Conservation (phyloP, 1,140 invertebrate species). For the Acromyrmex charruanus region DNA sequence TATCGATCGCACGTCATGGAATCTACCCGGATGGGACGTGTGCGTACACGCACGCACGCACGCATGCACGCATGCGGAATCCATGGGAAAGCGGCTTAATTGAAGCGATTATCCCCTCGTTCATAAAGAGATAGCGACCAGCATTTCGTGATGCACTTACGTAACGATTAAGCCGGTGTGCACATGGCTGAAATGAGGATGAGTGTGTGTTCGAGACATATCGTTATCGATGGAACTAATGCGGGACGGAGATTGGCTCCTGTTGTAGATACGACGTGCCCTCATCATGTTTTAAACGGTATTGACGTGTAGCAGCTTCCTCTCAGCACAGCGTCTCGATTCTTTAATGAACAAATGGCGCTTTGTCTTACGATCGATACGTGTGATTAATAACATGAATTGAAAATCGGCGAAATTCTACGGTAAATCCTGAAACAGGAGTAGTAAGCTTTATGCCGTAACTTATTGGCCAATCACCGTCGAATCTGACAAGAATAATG, state of each 20-base stretch:
- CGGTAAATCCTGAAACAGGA: too few relatives aligned
- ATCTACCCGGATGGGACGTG: conserved; percentile 15
- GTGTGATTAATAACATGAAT: conserved; percentile 18
- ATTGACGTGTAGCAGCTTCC: not conserved
- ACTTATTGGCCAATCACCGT: too few relatives aligned
- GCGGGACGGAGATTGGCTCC: conserved; percentile 71
- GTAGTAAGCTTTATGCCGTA: too few relatives aligned
- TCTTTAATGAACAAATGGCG: conserved; percentile 14
- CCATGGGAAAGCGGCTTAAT: conserved; percentile 74
- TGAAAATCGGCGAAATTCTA: not conserved
- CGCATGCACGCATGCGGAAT: conserved; percentile 41
- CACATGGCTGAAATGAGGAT: conserved; percentile 36
- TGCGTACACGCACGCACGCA: not conserved
- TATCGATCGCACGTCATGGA: conserved; percentile 63
- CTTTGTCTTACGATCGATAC: conserved; percentile 55
- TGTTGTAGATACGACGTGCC: conserved; percentile 56
- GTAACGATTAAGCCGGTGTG: conserved; percentile 70
- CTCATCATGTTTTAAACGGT: conserved; percentile 37
- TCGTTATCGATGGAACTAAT: conserved; percentile 75
- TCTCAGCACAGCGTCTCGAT: conserved; percentile 27
- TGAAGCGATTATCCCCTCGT: conserved; percentile 71
- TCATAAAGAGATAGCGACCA: conserved; percentile 76
- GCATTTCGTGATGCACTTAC: conserved; percentile 75
- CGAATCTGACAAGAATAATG: too few relatives aligned
- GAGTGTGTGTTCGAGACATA: conserved; percentile 45